Evolutionary conservation across 2,888 invertebrate genomes (phyloP).

Genomic region (Dynastes grantii): DNA sequence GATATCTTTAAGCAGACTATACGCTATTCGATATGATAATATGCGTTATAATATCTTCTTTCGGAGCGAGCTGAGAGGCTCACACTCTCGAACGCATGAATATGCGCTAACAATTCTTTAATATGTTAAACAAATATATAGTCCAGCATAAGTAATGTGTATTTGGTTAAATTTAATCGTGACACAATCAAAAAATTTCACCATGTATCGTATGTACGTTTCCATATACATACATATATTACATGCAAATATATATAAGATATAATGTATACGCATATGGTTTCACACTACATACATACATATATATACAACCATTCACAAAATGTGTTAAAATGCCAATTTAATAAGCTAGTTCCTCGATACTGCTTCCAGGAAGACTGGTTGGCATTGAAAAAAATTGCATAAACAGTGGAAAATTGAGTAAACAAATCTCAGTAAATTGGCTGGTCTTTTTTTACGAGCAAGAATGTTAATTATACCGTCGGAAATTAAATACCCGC

Average conservation of each 20-base stretch:
- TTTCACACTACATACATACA: neutral
- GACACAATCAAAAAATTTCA: conserved; percentile 44
- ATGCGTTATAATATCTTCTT: no score
- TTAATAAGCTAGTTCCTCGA: conserved; percentile 8
- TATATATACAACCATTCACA: conserved; percentile 16
- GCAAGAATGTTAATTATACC: conserved; percentile 29
- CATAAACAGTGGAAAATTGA: conserved; percentile 42
- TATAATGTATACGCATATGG: conserved; percentile 1
- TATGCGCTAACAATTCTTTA: conserved; percentile 38
- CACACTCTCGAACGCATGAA: conserved; percentile 11
- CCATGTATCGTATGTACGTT: conserved; percentile 20
- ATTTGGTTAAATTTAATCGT: conserved; percentile 44
- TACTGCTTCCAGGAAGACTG: conserved; percentile 31
- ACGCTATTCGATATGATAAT: conserved; percentile 12
- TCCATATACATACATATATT: conserved; percentile 21
- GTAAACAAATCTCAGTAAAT: conserved; percentile 35
- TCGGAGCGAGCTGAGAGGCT: neutral
- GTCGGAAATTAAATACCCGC: conserved; percentile 31
- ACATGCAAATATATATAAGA: neutral
- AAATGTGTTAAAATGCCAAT: conserved; percentile 44
- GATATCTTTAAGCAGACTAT: conserved; percentile 28
- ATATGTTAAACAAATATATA: conserved; percentile 43
- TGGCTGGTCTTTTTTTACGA: conserved; percentile 17
- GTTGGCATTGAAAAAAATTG: conserved; percentile 43
- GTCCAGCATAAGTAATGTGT: conserved; percentile 26